Evolutionary conservation across 2,888 invertebrate genomes (phyloP), one percentile per base, ranked within the genome.

Genomic region (Agriopis marginaria): DNA sequence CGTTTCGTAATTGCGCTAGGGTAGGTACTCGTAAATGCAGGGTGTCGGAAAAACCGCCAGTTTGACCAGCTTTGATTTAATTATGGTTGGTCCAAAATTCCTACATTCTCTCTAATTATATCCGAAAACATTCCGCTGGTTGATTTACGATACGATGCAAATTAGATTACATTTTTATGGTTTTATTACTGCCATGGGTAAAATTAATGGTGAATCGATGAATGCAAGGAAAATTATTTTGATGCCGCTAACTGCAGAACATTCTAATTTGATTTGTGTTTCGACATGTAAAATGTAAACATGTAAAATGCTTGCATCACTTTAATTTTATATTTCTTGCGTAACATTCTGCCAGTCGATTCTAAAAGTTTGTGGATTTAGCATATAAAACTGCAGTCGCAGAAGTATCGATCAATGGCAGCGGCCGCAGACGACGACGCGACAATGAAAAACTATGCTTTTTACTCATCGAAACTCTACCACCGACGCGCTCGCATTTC

Each of bases 361-460:
- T 53, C 23, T 44, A 23, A 53, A 44, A 53, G 32, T 45, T 51
- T 32, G 39, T 60, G 50, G 49, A 63, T 54, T 68, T 44, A 74
- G 83, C 81, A 81, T 84, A 78, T 78, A 80, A 81, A 82, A 77
- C 74, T 86, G 87, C 85, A 85, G 84, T 79, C 73, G 79, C 73
- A 71, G 67, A 77, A 77, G 68, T 89, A 93, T 92, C 89, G 93
- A 93, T 91, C 88, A 72, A 83, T 78, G 74, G 81, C 82, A 76
- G 83, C 80, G 78, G 85, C 89, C 82, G n/a, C n/a, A 91, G 91
- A 90, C 92, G 83, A 71, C 78, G 75, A 81, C 86, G 90, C 87
- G 90, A 82, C 88, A 82, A 86, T 85, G 88, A 89, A 92, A 91
- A 91, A 90, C 90, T 89, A 89, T 88, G 83, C 85, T 88, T 88